Conservation (phyloP, 1,140 invertebrate genomes). For the Asbolus verrucosus region DNA sequence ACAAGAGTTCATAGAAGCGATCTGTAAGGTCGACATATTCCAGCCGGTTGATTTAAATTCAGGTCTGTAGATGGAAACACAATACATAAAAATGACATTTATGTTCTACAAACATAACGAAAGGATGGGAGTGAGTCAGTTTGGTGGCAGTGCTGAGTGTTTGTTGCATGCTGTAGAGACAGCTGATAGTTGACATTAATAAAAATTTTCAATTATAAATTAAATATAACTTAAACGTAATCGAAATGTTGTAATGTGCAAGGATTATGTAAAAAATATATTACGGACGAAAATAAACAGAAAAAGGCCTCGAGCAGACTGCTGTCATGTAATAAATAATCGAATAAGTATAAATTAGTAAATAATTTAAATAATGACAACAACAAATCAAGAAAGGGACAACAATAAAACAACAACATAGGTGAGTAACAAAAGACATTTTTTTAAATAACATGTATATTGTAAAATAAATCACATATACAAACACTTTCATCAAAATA, state of each 20-base stretch:
- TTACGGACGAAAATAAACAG: constrained; percentile 7
- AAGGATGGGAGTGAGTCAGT: constrained; percentile 30
- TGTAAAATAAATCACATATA: background rate
- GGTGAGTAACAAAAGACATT: constrained; percentile 27
- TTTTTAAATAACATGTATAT: constrained; percentile 1
- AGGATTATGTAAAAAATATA: constrained; percentile 9
- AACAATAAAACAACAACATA: constrained; percentile 16
- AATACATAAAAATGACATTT: background rate
- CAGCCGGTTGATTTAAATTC: too few relatives aligned
- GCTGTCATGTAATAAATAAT: constrained; percentile 36
- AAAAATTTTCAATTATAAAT: background rate
- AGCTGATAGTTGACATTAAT: constrained; percentile 26
- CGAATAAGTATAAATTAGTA: constrained; percentile 21
- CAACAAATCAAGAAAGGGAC: background rate
- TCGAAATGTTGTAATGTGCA: constrained; percentile 25
- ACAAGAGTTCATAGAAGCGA: too few relatives aligned
- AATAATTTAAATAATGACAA: constrained; percentile 28
- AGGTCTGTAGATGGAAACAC: background rate
- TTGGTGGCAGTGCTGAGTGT: constrained; percentile 28
- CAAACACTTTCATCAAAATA: background rate
- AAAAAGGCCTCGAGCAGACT: constrained; percentile 5
- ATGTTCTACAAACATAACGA: constrained; percentile 5
- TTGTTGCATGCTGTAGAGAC: constrained; percentile 17
- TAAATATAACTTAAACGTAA: constrained; percentile 2
- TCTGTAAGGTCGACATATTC: too few relatives aligned